Conservation (phyloP, 2,797 vertebrate species). For the Centroberyx gerrardi region DNA sequence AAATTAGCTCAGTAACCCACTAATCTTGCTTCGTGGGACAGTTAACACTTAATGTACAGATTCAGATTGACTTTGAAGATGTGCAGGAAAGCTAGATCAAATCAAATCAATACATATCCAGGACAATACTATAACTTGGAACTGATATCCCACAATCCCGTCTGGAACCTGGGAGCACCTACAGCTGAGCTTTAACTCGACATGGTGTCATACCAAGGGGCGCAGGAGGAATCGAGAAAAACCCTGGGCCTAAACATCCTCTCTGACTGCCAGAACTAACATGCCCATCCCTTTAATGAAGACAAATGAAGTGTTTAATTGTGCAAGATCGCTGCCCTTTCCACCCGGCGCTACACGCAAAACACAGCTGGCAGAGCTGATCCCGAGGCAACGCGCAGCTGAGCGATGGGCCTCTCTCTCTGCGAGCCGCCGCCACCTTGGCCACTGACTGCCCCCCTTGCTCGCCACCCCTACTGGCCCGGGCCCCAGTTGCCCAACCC, state of each 20-base stretch:
- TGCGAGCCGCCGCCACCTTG: conserved; percentile 26
- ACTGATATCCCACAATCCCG: background rate
- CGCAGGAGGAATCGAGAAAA: conserved; percentile 19
- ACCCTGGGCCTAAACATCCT: conserved; percentile 55
- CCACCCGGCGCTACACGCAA: conserved; percentile 68
- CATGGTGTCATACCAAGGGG: conserved; percentile 25
- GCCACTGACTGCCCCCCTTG: conserved; percentile 35
- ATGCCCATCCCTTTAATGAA: conserved; percentile 73
- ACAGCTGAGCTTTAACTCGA: conserved; percentile 42
- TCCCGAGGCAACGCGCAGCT: conserved; percentile 41
- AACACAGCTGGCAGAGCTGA: conserved; percentile 70
- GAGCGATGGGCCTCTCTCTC: conserved; percentile 45
- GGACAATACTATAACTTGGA: background rate
- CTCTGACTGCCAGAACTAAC: conserved; percentile 60
- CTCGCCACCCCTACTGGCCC: conserved; percentile 50
- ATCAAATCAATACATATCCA: background rate
- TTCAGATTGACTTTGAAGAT: no score
- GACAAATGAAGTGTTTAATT: conserved; percentile 79
- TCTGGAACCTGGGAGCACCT: background rate
- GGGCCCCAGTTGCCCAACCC: conserved; percentile 46
- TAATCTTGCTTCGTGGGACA: no score
- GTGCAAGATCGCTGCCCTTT: conserved; percentile 68
- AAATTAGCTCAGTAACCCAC: no score
- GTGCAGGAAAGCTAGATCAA: background rate
- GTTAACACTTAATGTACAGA: no score